Evolutionary conservation across 2,888 invertebrate genomes (phyloP), one percentile per base, ranked within the genome.

Genomic region (Pollenia labialis): DNA sequence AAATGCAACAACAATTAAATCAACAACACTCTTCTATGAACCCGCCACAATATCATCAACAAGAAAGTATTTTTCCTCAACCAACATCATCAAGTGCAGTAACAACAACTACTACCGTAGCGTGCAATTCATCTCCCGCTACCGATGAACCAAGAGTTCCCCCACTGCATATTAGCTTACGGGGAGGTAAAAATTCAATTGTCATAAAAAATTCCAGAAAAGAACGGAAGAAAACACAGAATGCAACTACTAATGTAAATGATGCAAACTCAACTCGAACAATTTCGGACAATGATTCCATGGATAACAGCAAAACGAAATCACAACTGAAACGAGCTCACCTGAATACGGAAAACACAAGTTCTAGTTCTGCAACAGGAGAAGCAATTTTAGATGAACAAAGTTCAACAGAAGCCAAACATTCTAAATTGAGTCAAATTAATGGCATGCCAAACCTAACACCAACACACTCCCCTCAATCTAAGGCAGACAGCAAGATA

Each of bases 161-260:
- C 10, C 98, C 98, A 1, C 94, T 98, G 85, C 98, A 98, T 92
- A 98, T 98, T 90, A 97, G 97, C 81, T 94, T 98, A 58, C 94
- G 97, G 85, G 92, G 89, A n/a, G 89, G 92, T 16, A 95, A 97
- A 81, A 97, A 97, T 92, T 97, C 97, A 0, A 97, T 97, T 56
- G 97, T 98, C 68, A 97, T 97, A 89, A 97, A 96, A 90, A 96
- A 96, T 91, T 96, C 96, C 71, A 96, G 96, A 89, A 96, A 96
- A 89, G 95, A 95, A 84, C 94, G 95, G 89, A 95, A 95, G 90
- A 95, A 95, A 90, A 93, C 94, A 12, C 90, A 90, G 44, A 92
- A 92, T 85, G 93, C 93, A 32, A 23, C 40, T 12, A 75, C 40
- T 12, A 75, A 32, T 64, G 44, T 94, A 11, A 89, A 92, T 94